Evolutionary conservation across 1,140 invertebrate genomes (phyloP).

Genomic region (Ephestia elutella): DNA sequence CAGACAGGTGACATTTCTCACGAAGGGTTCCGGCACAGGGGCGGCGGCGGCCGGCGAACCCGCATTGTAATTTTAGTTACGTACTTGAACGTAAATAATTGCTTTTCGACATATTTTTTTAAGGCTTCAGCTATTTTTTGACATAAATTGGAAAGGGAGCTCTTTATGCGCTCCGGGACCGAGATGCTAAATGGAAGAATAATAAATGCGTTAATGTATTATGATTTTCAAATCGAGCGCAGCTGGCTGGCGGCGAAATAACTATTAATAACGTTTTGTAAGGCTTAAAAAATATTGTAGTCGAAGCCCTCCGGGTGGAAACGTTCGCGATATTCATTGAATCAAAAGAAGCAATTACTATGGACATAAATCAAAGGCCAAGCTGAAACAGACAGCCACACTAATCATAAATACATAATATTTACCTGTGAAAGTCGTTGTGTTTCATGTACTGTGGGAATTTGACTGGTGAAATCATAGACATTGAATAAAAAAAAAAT

Average conservation of each 20-base stretch:
- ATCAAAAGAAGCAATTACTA: neutral
- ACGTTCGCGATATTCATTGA: neutral
- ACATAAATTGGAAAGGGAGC: neutral
- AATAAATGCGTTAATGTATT: conserved; percentile 1
- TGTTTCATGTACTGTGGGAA: no score
- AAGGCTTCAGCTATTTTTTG: conserved; percentile 1
- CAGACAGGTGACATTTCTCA: conserved; percentile 9
- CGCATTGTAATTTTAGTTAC: conserved; percentile 3
- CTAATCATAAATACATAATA: no score
- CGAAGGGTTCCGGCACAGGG: neutral
- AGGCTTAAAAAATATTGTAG: neutral
- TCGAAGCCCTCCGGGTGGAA: neutral
- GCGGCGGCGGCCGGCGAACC: neutral
- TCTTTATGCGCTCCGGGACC: neutral
- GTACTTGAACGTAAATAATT: conserved; percentile 8
- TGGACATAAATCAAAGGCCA: neutral
- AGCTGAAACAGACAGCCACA: no score
- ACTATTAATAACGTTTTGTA: neutral
- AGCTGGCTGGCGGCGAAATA: neutral
- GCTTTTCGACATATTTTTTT: conserved; percentile 1
- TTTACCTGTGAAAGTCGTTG: no score
- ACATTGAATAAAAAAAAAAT: no score
- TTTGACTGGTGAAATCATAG: no score
- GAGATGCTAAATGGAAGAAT: neutral
- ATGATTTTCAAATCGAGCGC: neutral